Evolutionary conservation across 2,797 vertebrate genomes (phyloP).

Genomic region (Esox lucius): DNA sequence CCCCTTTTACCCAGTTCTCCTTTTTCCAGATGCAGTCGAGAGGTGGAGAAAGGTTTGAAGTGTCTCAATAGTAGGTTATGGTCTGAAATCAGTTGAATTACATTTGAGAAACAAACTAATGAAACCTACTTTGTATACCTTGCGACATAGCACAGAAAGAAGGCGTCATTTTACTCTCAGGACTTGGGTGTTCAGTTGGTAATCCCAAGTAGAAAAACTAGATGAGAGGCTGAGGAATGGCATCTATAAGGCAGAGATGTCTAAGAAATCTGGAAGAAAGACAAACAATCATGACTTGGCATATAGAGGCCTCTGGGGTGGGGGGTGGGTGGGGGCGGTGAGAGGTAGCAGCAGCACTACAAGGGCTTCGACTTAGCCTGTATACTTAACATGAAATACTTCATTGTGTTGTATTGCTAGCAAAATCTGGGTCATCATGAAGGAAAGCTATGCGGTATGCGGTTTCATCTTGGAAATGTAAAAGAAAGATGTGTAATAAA

Average conservation of each 20-base stretch:
- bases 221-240: not conserved
- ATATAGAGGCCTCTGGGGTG: not conserved
- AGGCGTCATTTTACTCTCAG: not conserved
- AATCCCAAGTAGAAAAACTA: not conserved
- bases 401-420: slow-evolving; percentile 45
- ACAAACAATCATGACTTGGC: not conserved
- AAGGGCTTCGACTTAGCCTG: not conserved
- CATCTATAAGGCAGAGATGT: not conserved
- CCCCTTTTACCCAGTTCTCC: slow-evolving; percentile 53
- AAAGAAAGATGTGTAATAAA: slow-evolving; percentile 55
- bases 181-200: not conserved
- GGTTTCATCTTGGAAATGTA: slow-evolving; percentile 59
- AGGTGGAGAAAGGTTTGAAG: slow-evolving; percentile 27
- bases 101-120: not conserved
- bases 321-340: no score
- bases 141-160: not conserved
- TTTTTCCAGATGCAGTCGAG: slow-evolving; percentile 56
- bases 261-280: not conserved
- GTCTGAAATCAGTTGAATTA: not conserved
- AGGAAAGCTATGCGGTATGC: slow-evolving; percentile 58
- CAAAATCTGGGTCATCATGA: slow-evolving; percentile 57
- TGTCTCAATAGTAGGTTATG: not conserved
- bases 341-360: not conserved
- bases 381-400: slow-evolving; percentile 38
- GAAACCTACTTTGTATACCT: not conserved